Conservation (phyloP, 1,140 invertebrate genomes). For the Helicoverpa armigera region DNA sequence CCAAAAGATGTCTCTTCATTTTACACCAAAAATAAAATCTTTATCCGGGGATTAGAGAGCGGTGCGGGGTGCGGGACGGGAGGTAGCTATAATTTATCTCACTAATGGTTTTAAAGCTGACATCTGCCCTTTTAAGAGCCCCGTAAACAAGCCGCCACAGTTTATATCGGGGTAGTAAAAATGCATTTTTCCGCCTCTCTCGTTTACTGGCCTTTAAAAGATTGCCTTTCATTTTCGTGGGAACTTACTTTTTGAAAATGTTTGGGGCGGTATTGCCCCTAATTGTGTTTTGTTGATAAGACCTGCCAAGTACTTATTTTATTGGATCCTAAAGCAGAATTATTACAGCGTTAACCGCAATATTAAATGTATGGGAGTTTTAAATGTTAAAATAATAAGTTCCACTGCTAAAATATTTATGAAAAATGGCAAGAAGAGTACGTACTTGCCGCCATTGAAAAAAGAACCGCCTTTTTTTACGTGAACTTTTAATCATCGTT, state of each 20-base stretch:
- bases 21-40: slow-evolving; percentile 77
- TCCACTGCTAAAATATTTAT: too few relatives aligned
- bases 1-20: slow-evolving; percentile 72
- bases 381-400: too few relatives aligned
- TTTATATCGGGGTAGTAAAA: slow-evolving; percentile 55
- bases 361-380: too few relatives aligned
- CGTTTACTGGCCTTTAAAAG: slow-evolving; percentile 28
- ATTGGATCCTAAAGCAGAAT: too few relatives aligned
- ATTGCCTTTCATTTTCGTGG: slow-evolving; percentile 23
- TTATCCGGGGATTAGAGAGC: slow-evolving; percentile 69
- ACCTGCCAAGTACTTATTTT: too few relatives aligned
- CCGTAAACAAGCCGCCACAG: slow-evolving; percentile 53
- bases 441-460: too few relatives aligned
- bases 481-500: too few relatives aligned
- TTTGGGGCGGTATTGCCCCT: slow-evolving; percentile 1
- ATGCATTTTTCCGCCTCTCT: slow-evolving; percentile 51
- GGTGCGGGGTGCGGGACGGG: slow-evolving; percentile 52
- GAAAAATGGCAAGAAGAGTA: too few relatives aligned
- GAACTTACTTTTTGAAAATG: neutral
- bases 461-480: too few relatives aligned
- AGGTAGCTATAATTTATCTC: slow-evolving; percentile 68
- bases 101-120: slow-evolving; percentile 74
- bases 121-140: slow-evolving; percentile 70
- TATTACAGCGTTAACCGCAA: too few relatives aligned
- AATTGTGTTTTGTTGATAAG: neutral